These are phyloP conservation scores for Meleagris gallopavo DNA, from an alignment of 2,113 vertebrate species.

Conservation along the genomic window DNA sequence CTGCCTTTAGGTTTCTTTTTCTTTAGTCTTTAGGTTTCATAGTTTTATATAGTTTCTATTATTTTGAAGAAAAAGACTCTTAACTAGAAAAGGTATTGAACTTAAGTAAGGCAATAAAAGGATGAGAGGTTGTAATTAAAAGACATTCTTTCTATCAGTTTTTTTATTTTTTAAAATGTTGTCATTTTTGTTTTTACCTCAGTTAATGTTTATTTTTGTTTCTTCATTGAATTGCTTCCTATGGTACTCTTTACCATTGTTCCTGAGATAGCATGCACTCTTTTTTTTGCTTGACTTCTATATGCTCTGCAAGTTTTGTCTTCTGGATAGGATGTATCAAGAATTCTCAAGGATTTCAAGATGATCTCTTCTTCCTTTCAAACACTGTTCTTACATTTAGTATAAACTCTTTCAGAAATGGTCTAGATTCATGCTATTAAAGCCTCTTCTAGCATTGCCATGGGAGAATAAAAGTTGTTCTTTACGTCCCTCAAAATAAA, in stretches of 20 bases:
- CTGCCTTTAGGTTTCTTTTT: not conserved
- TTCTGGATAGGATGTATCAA: not conserved
- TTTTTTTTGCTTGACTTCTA: not conserved
- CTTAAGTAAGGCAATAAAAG: not conserved
- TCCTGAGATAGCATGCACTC: not conserved
- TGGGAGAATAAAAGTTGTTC: not conserved
- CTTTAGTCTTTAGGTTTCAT: not conserved
- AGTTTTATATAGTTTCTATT: not conserved
- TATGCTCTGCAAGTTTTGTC: not conserved
- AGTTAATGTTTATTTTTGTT: not conserved
- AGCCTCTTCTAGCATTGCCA: not conserved
- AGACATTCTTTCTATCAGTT: not conserved
- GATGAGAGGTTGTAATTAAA: not conserved
- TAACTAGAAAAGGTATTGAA: not conserved
- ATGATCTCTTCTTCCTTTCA: not conserved
- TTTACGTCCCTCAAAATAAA: not conserved
- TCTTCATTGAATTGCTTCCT: not conserved
- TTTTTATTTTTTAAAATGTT: not conserved
- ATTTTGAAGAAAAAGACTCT: not conserved
- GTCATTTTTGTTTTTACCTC: not conserved
- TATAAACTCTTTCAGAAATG: not conserved
- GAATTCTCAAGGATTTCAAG: not conserved
- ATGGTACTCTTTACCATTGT: not conserved
- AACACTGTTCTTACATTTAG: not conserved
- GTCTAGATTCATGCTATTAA: not conserved